Evolutionary conservation across 2,797 vertebrate species (phyloP).

Genomic region (Macrochelys suwanniensis): DNA sequence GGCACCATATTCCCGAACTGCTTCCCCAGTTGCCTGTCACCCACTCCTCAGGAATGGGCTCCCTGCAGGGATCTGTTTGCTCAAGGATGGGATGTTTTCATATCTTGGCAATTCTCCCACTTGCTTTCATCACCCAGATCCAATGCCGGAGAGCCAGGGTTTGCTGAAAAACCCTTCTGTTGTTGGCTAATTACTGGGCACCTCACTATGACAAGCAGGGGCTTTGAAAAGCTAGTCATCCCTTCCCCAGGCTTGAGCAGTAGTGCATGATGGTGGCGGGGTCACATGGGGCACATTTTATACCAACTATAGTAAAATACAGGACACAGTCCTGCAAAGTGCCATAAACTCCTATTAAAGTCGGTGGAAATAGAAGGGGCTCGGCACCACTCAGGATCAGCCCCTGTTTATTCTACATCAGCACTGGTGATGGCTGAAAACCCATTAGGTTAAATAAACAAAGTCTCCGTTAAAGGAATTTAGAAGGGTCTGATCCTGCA

Average conservation of each 20-base stretch:
- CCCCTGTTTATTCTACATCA: neutral
- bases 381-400: neutral
- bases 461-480: neutral
- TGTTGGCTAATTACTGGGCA: constrained; percentile 22
- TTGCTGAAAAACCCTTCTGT: neutral
- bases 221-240: constrained; percentile 4
- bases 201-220: constrained; percentile 40
- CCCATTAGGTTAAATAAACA: neutral
- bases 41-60: constrained; percentile 71
- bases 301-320: neutral
- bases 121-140: constrained; percentile 56
- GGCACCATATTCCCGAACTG: constrained; percentile 56
- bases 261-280: neutral
- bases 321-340: neutral
- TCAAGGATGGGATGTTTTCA: constrained; percentile 69
- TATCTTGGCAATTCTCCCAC: constrained; percentile 67
- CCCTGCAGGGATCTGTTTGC: constrained; percentile 69
- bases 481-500: neutral
- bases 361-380: neutral
- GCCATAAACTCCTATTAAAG: neutral
- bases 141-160: neutral
- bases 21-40: constrained; percentile 71
- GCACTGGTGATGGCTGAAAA: neutral
- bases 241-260: neutral
- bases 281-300: neutral